Evolutionary conservation across 2,797 vertebrate species (phyloP).

Genomic region (Gorsachius magnificus): DNA sequence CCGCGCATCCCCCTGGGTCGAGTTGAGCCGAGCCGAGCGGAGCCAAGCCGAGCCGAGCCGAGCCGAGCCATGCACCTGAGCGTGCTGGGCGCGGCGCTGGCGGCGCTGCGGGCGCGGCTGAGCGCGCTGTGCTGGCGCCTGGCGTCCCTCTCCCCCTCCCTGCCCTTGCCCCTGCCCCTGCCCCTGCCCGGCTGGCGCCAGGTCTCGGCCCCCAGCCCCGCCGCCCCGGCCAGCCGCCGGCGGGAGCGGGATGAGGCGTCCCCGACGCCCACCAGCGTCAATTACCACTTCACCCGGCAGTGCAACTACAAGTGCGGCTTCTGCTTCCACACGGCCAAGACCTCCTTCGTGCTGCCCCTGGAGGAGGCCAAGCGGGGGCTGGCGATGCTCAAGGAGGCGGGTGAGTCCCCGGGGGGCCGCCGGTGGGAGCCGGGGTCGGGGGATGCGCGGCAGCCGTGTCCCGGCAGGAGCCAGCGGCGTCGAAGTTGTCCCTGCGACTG

Average conservation of each 20-base stretch:
- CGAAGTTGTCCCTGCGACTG: neutral
- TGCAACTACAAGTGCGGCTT: slow-evolving; percentile 97
- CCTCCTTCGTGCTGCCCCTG: slow-evolving; percentile 90
- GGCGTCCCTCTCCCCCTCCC: neutral
- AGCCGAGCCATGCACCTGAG: neutral
- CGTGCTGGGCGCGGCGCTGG: neutral
- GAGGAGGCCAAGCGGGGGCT: slow-evolving; percentile 87
- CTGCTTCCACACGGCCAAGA: slow-evolving; percentile 96
- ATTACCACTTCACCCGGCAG: slow-evolving; percentile 92
- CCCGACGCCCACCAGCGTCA: slow-evolving; percentile 76
- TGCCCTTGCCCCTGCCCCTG: neutral
- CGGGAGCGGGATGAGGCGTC: rapidly evolving
- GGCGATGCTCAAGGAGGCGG: slow-evolving; percentile 80
- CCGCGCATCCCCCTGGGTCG: no score
- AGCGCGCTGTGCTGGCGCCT: slow-evolving; percentile 6
- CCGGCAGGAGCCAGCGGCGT: neutral
- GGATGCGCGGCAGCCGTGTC: neutral
- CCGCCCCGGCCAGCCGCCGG: neutral
- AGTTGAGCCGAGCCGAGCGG: no score
- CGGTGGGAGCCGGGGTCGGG: neutral
- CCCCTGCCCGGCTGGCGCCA: neutral
- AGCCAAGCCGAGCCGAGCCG: neutral
- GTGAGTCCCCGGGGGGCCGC: slow-evolving; percentile 51
- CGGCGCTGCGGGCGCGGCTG: neutral
- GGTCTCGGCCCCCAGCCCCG: neutral